Conservation (phyloP, 2,888 invertebrate species). For the Agrotis puta region DNA sequence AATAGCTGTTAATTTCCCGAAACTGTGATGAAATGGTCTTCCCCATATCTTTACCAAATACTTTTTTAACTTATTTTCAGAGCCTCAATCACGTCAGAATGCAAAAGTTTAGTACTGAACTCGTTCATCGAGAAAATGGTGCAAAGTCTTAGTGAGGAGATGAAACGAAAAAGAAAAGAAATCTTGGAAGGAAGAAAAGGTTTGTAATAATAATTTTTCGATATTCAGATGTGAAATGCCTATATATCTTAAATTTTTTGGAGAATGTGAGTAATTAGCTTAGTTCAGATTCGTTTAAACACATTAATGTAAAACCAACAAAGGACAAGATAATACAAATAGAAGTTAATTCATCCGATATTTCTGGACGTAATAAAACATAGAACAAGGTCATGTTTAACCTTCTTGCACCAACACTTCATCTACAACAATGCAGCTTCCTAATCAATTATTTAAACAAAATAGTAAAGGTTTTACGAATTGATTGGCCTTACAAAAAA, state of each 20-base stretch:
- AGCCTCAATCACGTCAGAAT: conserved; percentile 85
- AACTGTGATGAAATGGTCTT: no score
- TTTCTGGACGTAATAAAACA: no score
- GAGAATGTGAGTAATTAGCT: neutral
- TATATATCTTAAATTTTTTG: neutral
- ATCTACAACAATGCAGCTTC: conserved; percentile 83
- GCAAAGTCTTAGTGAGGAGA: conserved; percentile 91
- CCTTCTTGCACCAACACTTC: neutral
- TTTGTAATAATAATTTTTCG: conserved; percentile 57
- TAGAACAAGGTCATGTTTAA: no score
- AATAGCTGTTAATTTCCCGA: no score
- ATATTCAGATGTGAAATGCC: conserved; percentile 3
- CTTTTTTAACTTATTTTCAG: conserved; percentile 66
- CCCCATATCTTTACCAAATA: no score
- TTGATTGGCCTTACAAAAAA: conserved; percentile 44
- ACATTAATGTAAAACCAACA: no score
- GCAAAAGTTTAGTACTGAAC: conserved; percentile 92
- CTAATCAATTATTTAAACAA: conserved; percentile 59
- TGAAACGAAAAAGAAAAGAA: conserved; percentile 90
- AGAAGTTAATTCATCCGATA: no score
- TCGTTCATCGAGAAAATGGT: conserved; percentile 94
- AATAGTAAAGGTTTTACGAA: conserved; percentile 44
- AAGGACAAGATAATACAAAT: no score
- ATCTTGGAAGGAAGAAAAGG: conserved; percentile 88
- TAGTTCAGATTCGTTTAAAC: neutral